Base-by-base conservation (phyloP, 1,140 invertebrate genomes). In the Drosophila aff. region DNA sequence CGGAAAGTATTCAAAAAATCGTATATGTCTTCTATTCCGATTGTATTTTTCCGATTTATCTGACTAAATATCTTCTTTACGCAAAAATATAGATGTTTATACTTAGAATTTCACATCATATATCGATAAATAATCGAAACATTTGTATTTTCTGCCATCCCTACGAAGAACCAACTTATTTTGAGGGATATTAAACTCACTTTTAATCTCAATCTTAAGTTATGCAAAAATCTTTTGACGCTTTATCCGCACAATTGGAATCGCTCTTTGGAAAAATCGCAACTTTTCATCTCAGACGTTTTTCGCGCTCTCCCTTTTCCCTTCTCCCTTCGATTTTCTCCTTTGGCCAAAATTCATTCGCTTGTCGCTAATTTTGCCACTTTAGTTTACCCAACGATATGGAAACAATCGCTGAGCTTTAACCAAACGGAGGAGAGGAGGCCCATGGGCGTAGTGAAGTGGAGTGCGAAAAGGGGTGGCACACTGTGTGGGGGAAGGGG, bases 381-480 rank as follows among this genome's bases (percentile, higher is more conserved):
- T 77, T 44, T 66, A 50, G 76, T 83, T 74, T 64, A 76, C 44
- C 78, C 64, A 87, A 67, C 83, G 83, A 83, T 73, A 80, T 82
- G 80, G 83, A 86, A 86, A 80, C 78, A 81, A 84, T 85, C 76
- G 80, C 49, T 60, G 76, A 68, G 67, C 71, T 79, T 87, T 73
- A 82, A 79, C 76, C 67, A 49, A 68, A 36, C 52, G 33, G 7
- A 38, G 55, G 43, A 11, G 7, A 38, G 55, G 43, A 11, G 18
- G 52, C 43, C 13, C 23, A 40, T 41, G 40, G 21, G 16, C 41
- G 26, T 11, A 33, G 41, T 8, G 53, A 13, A 9, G 31, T 13
- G 18, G 16, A 40, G 21, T 57, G 36, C 53, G 18, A 43, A 44
- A 43, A 31, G 31, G 53, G 53, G 53, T 63, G 41, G 41, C 13